Evolutionary conservation across 2,797 vertebrate species (phyloP).

Genomic region (Stomatorhinus walkeri): DNA sequence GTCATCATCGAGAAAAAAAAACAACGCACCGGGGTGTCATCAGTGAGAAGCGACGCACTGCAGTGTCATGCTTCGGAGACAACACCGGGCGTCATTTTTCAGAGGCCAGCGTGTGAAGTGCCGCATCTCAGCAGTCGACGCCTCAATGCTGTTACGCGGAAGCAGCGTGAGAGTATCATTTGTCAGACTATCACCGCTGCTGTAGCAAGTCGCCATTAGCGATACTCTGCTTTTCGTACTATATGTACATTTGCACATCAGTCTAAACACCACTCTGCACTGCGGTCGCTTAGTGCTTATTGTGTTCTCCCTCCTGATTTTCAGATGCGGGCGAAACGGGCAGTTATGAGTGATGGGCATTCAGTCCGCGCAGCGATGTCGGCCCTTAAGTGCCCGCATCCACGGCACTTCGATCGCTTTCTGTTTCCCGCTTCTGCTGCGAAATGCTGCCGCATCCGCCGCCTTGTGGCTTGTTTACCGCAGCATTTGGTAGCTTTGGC

Average conservation of each 20-base stretch:
- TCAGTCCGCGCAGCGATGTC: background rate
- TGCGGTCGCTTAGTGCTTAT: background rate
- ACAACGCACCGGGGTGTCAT: background rate
- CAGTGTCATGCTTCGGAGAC: background rate
- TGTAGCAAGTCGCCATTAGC: background rate
- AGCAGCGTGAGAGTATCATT: background rate
- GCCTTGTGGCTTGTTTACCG: background rate
- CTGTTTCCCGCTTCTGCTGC: background rate
- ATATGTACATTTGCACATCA: background rate
- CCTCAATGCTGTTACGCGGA: background rate
- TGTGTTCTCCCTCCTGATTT: background rate
- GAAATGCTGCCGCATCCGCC: background rate
- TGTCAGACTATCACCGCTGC: background rate
- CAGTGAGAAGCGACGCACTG: background rate
- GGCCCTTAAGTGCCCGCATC: background rate
- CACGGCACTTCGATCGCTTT: background rate
- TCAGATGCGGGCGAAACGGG: background rate
- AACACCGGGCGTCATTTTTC: background rate
- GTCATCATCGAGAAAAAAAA: background rate
- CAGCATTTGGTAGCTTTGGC: conserved; percentile 11
- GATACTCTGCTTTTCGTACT: background rate
- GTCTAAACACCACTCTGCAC: background rate
- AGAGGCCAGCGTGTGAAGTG: background rate
- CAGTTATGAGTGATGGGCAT: background rate
- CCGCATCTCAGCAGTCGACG: background rate